Percentiles rank a stretch among this genome's conserved stretches.
These are phyloP conservation scores for Clostera curtula DNA, from an alignment of 2,888 invertebrate genomes.

Conservation along the genomic window DNA sequence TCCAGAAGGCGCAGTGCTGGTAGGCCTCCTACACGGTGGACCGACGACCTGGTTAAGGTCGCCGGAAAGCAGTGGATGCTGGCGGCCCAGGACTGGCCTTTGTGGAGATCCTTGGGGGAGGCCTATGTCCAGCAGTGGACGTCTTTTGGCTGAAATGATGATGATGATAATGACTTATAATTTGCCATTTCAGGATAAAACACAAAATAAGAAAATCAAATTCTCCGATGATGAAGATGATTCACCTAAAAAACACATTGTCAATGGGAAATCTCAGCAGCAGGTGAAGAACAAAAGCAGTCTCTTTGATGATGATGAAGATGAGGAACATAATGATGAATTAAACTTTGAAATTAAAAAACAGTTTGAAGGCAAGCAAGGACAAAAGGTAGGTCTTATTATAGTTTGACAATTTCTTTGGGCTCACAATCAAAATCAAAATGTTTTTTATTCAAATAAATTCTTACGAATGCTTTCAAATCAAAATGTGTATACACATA, in stretches of 20 bases:
- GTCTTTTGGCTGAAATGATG: not conserved
- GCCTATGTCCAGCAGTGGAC: not conserved
- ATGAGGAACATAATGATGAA: constrained; percentile 67
- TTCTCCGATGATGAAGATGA: constrained; percentile 72
- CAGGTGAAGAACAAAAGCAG: constrained; percentile 27
- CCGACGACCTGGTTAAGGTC: too few species aligned
- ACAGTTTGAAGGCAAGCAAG: constrained; percentile 79
- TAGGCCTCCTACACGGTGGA: too few species aligned
- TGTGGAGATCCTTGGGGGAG: not conserved
- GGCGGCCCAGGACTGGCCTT: too few species aligned
- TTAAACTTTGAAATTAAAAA: constrained; percentile 77
- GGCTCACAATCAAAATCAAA: not conserved
- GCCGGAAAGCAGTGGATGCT: too few species aligned
- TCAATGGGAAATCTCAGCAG: constrained; percentile 9
- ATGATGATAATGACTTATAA: constrained; percentile 1
- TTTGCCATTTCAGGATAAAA: constrained; percentile 57
- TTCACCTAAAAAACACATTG: constrained; percentile 8
- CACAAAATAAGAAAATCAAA: constrained; percentile 75
- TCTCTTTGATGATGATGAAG: constrained; percentile 67
- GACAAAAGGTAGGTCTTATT: constrained; percentile 71
- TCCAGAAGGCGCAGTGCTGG: too few species aligned
- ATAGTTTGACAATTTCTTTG: not conserved
- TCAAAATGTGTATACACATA: too few species aligned
- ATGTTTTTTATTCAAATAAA: not conserved
- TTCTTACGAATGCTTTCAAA: too few species aligned